phyloP scores from a whole-genome alignment of 2,113 vertebrate species.

The Bubalus kerabau region DNA sequence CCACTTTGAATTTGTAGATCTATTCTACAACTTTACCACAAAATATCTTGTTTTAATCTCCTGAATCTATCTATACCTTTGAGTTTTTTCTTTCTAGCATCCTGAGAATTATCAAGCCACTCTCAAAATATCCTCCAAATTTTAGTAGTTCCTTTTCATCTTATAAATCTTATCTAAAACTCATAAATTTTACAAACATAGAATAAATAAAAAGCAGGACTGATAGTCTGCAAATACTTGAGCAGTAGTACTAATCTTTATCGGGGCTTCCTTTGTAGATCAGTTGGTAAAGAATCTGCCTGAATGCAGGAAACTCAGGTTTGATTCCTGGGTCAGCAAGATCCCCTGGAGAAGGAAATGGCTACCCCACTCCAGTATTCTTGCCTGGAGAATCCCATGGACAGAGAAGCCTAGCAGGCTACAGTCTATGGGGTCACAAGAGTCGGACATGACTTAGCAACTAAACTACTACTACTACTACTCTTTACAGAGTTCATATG shows the following conservation, averaged over 20 bases:
- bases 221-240: background rate
- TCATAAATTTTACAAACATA: background rate
- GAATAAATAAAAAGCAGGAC: background rate
- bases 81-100: background rate
- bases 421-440: background rate
- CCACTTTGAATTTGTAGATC: background rate
- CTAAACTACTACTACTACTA: background rate
- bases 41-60: background rate
- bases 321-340: background rate
- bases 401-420: background rate
- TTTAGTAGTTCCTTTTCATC: background rate
- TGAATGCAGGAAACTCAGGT: background rate
- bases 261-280: background rate
- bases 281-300: background rate
- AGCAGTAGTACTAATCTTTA: background rate
- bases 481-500: background rate
- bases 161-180: background rate
- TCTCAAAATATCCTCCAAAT: background rate
- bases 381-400: background rate
- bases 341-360: background rate
- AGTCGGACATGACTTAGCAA: background rate
- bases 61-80: background rate
- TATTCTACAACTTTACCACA: background rate
- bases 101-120: background rate
- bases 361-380: background rate